Evolutionary conservation across 2,797 vertebrate genomes (phyloP).

Genomic region (Chaenodraco wilsoni): DNA sequence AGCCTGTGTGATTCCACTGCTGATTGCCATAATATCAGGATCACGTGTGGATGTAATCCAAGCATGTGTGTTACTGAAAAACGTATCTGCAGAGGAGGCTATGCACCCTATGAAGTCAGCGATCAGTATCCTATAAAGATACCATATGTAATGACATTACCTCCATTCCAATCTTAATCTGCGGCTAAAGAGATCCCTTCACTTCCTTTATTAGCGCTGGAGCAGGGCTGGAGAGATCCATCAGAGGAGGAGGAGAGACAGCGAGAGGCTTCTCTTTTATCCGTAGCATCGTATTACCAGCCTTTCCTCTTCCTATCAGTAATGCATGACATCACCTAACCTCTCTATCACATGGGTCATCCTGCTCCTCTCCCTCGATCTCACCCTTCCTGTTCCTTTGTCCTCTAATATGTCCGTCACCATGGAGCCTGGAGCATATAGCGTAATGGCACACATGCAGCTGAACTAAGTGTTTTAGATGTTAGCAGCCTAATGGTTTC

Average conservation of each 20-base stretch:
- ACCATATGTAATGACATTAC: constrained; percentile 44
- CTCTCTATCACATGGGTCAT: constrained; percentile 53
- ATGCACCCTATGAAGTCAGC: constrained; percentile 42
- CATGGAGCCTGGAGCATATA: constrained; percentile 44
- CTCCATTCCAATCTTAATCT: constrained; percentile 49
- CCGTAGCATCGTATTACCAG: constrained; percentile 58
- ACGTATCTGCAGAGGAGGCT: constrained; percentile 11
- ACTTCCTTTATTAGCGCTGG: constrained; percentile 52
- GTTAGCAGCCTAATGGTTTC: constrained; percentile 63
- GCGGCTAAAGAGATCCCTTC: constrained; percentile 43
- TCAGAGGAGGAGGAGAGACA: constrained; percentile 1
- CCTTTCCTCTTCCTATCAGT: constrained; percentile 56
- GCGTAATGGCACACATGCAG: constrained; percentile 62
- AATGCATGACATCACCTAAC: constrained; percentile 58
- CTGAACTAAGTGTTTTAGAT: constrained; percentile 67
- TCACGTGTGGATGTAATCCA: constrained; percentile 18
- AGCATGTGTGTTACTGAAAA: not conserved
- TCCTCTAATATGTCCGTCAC: constrained; percentile 40
- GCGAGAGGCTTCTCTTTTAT: constrained; percentile 45
- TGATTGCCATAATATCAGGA: not conserved
- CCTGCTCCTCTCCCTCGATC: constrained; percentile 29
- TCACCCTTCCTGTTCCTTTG: constrained; percentile 27
- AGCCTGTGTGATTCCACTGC: not conserved
- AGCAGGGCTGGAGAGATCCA: constrained; percentile 31
- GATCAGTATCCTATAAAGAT: constrained; percentile 42